Percentiles rank a stretch among this genome's conserved stretches.
phyloP scores from a whole-genome alignment of 1,140 invertebrate species.

The Mactra quadrangularis region DNA sequence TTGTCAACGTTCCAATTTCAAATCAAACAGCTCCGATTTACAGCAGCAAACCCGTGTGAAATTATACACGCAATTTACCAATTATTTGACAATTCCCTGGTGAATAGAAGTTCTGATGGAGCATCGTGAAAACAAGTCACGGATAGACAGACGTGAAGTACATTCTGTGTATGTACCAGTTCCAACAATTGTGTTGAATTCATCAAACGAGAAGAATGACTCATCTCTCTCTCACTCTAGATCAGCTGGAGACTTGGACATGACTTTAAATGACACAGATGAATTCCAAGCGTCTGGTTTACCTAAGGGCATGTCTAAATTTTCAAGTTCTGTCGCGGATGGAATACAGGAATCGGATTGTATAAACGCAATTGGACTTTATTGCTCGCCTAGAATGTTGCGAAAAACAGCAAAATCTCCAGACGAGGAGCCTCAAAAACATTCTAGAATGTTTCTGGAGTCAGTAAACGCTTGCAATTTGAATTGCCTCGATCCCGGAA shows the following conservation, averaged over 20 bases:
- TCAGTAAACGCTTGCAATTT: slow-evolving; percentile 32
- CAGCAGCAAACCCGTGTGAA: too few species aligned
- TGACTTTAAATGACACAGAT: neutral
- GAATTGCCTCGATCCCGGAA: slow-evolving; percentile 45
- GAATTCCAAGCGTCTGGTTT: slow-evolving; percentile 7
- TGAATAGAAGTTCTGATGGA: slow-evolving; percentile 20
- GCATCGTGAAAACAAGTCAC: slow-evolving; percentile 8
- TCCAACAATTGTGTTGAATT: slow-evolving; percentile 52
- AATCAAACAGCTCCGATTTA: too few species aligned
- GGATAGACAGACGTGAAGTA: slow-evolving; percentile 41
- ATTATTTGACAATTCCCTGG: slow-evolving; percentile 6
- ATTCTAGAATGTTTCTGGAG: slow-evolving; percentile 27
- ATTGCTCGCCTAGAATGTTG: slow-evolving; percentile 50
- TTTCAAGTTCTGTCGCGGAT: slow-evolving; percentile 43
- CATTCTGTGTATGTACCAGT: slow-evolving; percentile 47
- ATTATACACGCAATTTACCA: too few species aligned
- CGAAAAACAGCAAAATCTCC: slow-evolving; percentile 4
- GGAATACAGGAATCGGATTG: slow-evolving; percentile 15
- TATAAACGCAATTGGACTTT: slow-evolving; percentile 45
- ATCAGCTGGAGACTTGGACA: slow-evolving; percentile 53
- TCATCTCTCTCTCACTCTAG: slow-evolving; percentile 38
- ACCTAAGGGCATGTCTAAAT: slow-evolving; percentile 9
- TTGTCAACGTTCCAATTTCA: too few species aligned
- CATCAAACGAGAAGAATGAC: slow-evolving; percentile 4
- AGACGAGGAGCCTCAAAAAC: slow-evolving; percentile 5